Evolutionary conservation across 2,888 invertebrate genomes (phyloP).

Genomic region (Nebria salina): DNA sequence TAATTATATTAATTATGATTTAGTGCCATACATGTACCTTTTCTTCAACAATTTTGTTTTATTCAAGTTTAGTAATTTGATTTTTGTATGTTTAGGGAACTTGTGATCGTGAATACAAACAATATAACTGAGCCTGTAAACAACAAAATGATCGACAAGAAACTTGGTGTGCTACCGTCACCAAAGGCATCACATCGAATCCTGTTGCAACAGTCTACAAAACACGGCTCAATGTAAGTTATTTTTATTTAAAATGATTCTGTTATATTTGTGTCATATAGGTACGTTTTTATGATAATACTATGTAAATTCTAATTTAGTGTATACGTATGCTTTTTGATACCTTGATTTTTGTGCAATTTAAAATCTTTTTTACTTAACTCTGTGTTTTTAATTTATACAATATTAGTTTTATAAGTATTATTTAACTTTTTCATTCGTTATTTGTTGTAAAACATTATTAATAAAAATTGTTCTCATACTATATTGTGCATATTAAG

Average conservation of each 20-base stretch:
- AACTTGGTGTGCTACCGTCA: constrained; percentile 30
- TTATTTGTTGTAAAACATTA: background rate
- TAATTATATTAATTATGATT: too few species aligned
- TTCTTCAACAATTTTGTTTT: too few species aligned
- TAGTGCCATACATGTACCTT: too few species aligned
- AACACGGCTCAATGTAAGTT: constrained; percentile 42
- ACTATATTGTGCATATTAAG: background rate
- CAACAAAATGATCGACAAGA: constrained; percentile 21
- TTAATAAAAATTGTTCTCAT: background rate
- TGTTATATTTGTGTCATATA: background rate
- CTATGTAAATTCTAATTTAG: background rate
- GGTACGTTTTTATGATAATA: background rate
- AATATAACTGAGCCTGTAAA: constrained; percentile 29
- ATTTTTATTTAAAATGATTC: background rate
- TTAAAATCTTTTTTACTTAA: background rate
- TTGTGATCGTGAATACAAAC: constrained; percentile 34
- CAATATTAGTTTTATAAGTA: background rate
- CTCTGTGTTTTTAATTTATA: background rate
- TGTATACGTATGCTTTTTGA: background rate
- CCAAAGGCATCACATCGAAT: constrained; percentile 26
- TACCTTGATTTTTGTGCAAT: background rate
- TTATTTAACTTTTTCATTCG: background rate
- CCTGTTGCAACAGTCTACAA: constrained; percentile 36
- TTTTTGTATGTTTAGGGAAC: constrained; percentile 8
- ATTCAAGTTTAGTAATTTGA: too few species aligned